Evolutionary conservation across 2,797 vertebrate species (phyloP), one percentile per base, ranked within the genome.

Genomic region (Premnoplex brunnescens): DNA sequence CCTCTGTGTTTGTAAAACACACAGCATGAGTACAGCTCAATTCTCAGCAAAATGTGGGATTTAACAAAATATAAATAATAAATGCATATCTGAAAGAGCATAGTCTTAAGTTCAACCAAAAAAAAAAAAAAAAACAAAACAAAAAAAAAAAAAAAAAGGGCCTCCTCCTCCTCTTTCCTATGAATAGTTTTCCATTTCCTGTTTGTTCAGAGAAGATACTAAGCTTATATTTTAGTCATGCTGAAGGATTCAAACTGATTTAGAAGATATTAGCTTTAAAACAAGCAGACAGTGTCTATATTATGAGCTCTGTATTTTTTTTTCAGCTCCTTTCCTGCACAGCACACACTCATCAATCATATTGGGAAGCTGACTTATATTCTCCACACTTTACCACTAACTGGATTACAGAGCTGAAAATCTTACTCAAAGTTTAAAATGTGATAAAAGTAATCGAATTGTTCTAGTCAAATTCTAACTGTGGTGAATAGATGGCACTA

Each of bases 401-500:
- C 98, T 98, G 96, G 98, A 99, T 99, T 99, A 99, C 96, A 75
- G 98, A 97, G 97, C 97, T 98, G 97, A 94, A 97, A 98, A 99
- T 99, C 98, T 98, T 99, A 99, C 98, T 99, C 98, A 96, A 98
- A 99, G 98, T 99, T 99, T 98, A 98, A 99, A 99, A 99, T 99
- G 98, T 98, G 98, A 99, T 99, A 98, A 99, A 98, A 98, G 97
- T 99, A 99, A 99, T 99, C 98, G 82, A 97, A 99, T 99, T 99
- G 97, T 97, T 97, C 93, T 97, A 98, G 98, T 98, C 98, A 98
- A 98, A 98, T 98, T 98, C 98, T 98, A 98, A 98, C 98, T 98
- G 98, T 98, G 98, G 98, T 99, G 99, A 99, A 99, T 99, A 98
- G 98, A 99, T 99, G 98, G 98, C 98, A 99, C 99, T 99, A 99